A percentile compares a stretch with the other conserved stretches of the same genome.
Conservation (phyloP, 2,797 vertebrate genomes). For the Pseudopleuronectes americanus region DNA sequence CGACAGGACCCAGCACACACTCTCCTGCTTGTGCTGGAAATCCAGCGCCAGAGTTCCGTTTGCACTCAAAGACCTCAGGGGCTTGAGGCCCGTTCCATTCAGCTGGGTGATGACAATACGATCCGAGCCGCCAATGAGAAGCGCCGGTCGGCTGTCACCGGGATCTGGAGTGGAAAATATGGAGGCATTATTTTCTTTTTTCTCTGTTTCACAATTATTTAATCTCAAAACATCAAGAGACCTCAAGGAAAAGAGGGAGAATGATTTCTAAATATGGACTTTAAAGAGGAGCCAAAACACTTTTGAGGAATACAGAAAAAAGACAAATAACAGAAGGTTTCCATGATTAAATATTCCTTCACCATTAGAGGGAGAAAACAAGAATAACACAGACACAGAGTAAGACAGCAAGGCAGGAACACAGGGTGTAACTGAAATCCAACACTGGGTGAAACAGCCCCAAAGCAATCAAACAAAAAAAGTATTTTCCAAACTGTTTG, state of each 20-base stretch:
- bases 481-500: not conserved
- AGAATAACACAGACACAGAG: not conserved
- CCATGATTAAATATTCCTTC: not conserved
- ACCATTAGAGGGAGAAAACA: not conserved
- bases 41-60: slow-evolving; percentile 90
- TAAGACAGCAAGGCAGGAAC: not conserved
- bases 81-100: slow-evolving; percentile 88
- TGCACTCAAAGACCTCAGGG: slow-evolving; percentile 80
- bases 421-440: not conserved
- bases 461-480: not conserved
- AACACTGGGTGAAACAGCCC: not conserved
- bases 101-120: slow-evolving; percentile 86
- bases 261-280: not conserved
- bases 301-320: not conserved
- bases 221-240: slow-evolving; percentile 9
- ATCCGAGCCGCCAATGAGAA: slow-evolving; percentile 88
- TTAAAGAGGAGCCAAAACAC: not conserved
- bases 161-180: slow-evolving; percentile 80
- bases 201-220: slow-evolving; percentile 16
- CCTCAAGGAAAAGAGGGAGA: not conserved
- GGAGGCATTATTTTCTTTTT: not conserved
- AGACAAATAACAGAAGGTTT: not conserved
- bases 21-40: slow-evolving; percentile 89
- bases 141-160: slow-evolving; percentile 87
- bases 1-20: slow-evolving; percentile 91